Evolutionary conservation across 1,140 invertebrate genomes (phyloP).

Genomic region (Ceratina calcarata): DNA sequence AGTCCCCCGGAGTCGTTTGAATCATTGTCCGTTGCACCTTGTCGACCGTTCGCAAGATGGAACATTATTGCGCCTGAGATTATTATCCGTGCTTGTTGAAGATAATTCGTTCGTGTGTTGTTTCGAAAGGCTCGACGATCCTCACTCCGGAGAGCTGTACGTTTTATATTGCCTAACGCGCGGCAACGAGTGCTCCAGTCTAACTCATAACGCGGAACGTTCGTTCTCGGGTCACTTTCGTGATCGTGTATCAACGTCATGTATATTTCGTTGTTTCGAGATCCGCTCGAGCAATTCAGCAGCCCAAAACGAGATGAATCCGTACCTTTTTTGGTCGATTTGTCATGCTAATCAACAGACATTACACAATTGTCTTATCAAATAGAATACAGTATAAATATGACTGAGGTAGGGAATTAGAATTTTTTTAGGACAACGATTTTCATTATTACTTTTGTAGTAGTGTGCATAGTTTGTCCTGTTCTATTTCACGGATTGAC

Average conservation of each 20-base stretch:
- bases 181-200: conserved; percentile 39
- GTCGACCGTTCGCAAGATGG: conserved; percentile 53
- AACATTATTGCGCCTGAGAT: conserved; percentile 60
- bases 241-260: conserved; percentile 60
- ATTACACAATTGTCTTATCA: conserved; percentile 1
- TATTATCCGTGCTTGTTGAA: conserved; percentile 64
- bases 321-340: conserved; percentile 2
- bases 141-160: conserved; percentile 47
- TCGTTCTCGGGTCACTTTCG: conserved; percentile 56
- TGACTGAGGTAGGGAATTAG: no score
- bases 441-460: not conserved
- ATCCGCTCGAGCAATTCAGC: not conserved
- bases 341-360: not conserved
- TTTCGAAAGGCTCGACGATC: conserved; percentile 61
- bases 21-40: conserved; percentile 61
- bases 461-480: no score
- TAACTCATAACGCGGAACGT: conserved; percentile 54
- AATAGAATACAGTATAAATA: not conserved
- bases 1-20: conserved; percentile 40
- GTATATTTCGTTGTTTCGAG: conserved; percentile 34
- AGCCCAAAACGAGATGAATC: conserved; percentile 8
- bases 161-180: conserved; percentile 54
- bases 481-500: not conserved
- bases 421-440: not conserved
- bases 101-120: conserved; percentile 56